These are phyloP conservation scores for Hipposideros larvatus DNA, from an alignment of 2,797 vertebrate species.

Conservation along the genomic window DNA sequence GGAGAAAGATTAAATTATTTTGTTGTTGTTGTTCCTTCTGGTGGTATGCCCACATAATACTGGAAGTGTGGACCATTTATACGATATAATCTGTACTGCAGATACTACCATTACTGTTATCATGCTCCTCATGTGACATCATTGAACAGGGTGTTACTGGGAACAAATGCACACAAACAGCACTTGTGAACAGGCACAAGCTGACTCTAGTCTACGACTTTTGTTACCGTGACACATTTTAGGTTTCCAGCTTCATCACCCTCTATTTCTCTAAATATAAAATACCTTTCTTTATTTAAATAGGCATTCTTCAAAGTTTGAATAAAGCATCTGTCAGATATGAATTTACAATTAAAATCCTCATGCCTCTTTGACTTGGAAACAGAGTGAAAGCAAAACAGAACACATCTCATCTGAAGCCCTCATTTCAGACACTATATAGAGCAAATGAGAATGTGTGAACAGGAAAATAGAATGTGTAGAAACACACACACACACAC, in stretches of 20 bases:
- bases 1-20: background rate
- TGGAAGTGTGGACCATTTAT: background rate
- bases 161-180: background rate
- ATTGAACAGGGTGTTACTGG: background rate
- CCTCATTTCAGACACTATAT: background rate
- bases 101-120: background rate
- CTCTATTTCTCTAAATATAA: background rate
- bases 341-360: background rate
- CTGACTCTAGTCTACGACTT: background rate
- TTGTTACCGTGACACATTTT: background rate
- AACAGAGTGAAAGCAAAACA: background rate
- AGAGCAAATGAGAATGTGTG: background rate
- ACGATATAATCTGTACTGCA: background rate
- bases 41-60: background rate
- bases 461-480: background rate
- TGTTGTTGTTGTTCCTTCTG: background rate
- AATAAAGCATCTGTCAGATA: background rate
- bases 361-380: background rate
- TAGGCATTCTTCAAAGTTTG: background rate
- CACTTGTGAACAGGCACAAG: background rate
- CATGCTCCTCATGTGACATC: background rate
- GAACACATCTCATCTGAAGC: background rate
- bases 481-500: too few species aligned
- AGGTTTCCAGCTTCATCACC: background rate
- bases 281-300: background rate